A percentile compares a stretch with the other conserved stretches of the same genome.
Evolutionary conservation across 2,797 vertebrate species (phyloP).

Genomic region (Chaenodraco wilsoni): DNA sequence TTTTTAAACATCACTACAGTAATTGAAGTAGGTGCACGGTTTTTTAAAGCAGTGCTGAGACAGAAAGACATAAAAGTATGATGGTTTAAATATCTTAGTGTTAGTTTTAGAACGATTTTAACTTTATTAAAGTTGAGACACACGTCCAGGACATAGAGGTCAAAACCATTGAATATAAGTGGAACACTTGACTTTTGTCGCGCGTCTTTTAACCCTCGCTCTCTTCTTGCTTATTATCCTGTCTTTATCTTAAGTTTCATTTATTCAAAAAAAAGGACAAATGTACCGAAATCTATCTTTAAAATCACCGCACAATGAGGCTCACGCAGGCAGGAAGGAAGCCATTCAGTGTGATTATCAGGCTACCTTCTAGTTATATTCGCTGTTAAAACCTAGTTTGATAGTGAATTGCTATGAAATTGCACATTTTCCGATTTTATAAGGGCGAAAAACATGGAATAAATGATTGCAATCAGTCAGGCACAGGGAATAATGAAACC

Average conservation of each 20-base stretch:
- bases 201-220: not conserved
- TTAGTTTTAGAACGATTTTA: not conserved
- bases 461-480: conserved; percentile 46
- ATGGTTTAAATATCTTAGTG: not conserved
- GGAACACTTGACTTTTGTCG: not conserved
- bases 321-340: conserved; percentile 1
- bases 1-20: not conserved
- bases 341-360: conserved; percentile 8
- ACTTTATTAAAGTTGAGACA: not conserved
- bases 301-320: not conserved
- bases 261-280: not conserved
- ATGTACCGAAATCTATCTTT: not conserved
- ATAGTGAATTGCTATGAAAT: not conserved
- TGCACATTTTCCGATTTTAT: conserved; percentile 20
- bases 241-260: not conserved
- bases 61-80: not conserved
- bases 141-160: not conserved
- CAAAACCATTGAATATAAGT: not conserved
- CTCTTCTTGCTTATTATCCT: not conserved
- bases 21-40: not conserved
- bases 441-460: not conserved
- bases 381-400: conserved; percentile 9
- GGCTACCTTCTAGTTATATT: conserved; percentile 17
- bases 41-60: not conserved
- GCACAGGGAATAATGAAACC: conserved; percentile 22